Evolutionary conservation across 1,140 invertebrate genomes (phyloP).

Genomic region (Bombus consobrinus): DNA sequence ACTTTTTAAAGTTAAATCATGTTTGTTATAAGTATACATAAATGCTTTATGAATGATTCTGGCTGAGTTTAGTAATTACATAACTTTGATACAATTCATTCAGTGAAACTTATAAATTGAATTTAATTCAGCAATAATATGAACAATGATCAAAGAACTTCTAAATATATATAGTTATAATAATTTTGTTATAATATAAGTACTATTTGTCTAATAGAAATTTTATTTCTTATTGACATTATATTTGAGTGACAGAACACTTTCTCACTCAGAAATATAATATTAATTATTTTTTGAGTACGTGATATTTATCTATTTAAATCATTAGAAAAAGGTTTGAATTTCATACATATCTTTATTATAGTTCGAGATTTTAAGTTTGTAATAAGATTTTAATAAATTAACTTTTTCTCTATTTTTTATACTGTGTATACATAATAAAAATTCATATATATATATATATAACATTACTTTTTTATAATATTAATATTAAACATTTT

Average conservation of each 20-base stretch:
- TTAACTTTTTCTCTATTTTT: no score
- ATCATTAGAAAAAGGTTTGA: neutral
- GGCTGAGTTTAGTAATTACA: conserved; percentile 13
- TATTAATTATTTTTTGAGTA: neutral
- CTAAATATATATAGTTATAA: neutral
- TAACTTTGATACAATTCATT: conserved; percentile 39
- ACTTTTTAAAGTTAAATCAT: neutral
- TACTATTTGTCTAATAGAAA: neutral
- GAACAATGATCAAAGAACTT: neutral
- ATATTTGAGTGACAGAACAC: neutral
- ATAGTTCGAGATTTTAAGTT: neutral
- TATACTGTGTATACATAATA: no score
- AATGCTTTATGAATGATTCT: conserved; percentile 12
- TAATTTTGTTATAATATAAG: neutral
- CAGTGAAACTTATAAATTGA: neutral
- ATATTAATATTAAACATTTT: neutral
- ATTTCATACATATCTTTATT: neutral
- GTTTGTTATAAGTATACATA: neutral
- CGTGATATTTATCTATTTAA: neutral
- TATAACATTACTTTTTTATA: neutral
- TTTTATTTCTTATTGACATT: neutral
- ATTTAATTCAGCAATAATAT: neutral
- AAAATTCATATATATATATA: neutral
- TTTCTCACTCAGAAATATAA: neutral
- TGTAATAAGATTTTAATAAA: neutral